Base-by-base conservation (phyloP, 2,888 invertebrate species). In the Lutraria lutraria region DNA sequence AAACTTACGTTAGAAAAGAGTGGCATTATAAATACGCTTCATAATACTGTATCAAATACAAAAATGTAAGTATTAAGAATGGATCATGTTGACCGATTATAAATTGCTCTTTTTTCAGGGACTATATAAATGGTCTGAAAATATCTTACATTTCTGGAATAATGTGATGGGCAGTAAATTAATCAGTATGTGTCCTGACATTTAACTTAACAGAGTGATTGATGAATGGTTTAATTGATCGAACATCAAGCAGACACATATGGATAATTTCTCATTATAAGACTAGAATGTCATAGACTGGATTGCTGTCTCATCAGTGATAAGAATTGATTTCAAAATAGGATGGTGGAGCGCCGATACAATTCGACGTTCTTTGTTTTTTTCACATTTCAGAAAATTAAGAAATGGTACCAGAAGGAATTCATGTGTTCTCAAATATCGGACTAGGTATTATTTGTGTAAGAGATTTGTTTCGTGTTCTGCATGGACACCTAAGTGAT, bases 171-270 rank as follows among this genome's bases (percentile, higher is more conserved):
- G n/a, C 25, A 68, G 63, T 25, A 25, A 68, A 68, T 68, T 68
- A 68, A 68, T n/a, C 63, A 68, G n/a, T 68, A 68, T 25, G 63
- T 25, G n/a, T 68, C 25, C 63, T 68, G 63, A 10, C 63, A 68
- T 10, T n/a, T 68, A 25, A 25, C 25, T 8, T 68, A 25, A 4
- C 63, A 68, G 63, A 25, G 25, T 68, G 63, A 68, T 68, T 68
- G 63, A 68, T 68, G 25, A 68, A 12, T 68, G 63, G 25, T 68
- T 68, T 68, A n/a, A n/a, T 68, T 21, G 60, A 60, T 60, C 60
- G n/a, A 60, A 60, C 60, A 60, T 60, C 63, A 68, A 6, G 25
- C 63, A 68, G n/a, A 68, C n/a, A 68, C n/a, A 21, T 68, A 68
- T 25, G 6, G 63, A 25, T 25, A n/a, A 68, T 68, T 68, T 68